Conservation (phyloP, 2,797 vertebrate genomes). For the Enteromius afrohamiltoni region DNA sequence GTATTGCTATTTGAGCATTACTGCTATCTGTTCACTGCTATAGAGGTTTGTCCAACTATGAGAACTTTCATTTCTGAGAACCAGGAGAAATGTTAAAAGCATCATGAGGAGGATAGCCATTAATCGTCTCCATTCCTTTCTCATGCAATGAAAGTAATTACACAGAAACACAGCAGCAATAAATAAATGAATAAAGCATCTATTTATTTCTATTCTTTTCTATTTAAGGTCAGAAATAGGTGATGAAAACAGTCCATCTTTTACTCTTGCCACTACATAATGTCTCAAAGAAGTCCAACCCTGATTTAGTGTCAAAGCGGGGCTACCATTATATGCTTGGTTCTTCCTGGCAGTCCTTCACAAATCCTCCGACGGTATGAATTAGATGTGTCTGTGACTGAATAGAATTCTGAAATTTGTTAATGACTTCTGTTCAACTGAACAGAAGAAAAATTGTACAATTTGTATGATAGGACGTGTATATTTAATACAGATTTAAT, state of each 20-base stretch:
- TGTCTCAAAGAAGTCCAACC: background rate
- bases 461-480: background rate
- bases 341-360: background rate
- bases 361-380: background rate
- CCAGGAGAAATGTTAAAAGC: background rate
- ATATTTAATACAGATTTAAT: slow-evolving; percentile 13
- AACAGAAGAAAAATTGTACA: background rate
- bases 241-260: background rate
- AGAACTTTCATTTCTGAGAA: background rate
- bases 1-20: background rate
- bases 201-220: background rate
- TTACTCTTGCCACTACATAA: background rate
- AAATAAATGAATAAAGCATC: background rate
- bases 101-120: background rate
- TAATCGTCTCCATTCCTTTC: background rate
- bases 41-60: background rate
- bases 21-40: background rate
- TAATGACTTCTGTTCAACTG: background rate
- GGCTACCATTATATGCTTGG: background rate
- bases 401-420: background rate
- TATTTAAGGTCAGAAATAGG: background rate
- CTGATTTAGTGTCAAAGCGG: background rate
- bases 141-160: background rate
- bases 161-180: background rate
- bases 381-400: background rate